Percentiles rank a stretch among this genome's conserved stretches.
Conservation (phyloP, 1,140 invertebrate species). For the Caerostris extrusa region DNA sequence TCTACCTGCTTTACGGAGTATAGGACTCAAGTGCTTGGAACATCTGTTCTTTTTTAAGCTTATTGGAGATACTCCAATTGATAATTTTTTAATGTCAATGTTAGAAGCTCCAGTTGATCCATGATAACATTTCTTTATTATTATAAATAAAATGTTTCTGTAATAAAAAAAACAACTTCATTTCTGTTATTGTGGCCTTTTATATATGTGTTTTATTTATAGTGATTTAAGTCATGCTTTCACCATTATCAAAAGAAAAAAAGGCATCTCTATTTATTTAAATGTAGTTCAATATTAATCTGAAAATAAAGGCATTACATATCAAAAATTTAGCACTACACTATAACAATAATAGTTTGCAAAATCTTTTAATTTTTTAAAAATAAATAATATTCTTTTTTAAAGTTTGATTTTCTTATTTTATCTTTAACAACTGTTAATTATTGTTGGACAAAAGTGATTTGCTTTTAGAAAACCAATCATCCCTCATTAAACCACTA, state of each 20-base stretch:
- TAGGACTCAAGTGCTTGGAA: slow-evolving; percentile 97
- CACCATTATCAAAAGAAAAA: background rate
- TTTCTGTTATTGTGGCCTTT: background rate
- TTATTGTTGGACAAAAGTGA: too few species aligned
- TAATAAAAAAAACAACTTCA: background rate
- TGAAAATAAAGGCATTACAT: background rate
- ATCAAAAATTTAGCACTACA: background rate
- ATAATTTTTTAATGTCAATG: slow-evolving; percentile 84
- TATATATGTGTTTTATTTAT: slow-evolving; percentile 24
- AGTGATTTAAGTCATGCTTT: slow-evolving; percentile 13
- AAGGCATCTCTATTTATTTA: background rate
- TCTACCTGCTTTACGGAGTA: slow-evolving; percentile 95
- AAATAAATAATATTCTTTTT: too few species aligned
- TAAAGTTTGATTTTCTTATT: too few species aligned
- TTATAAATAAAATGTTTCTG: background rate
- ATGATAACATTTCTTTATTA: slow-evolving; percentile 12
- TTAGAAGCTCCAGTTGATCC: slow-evolving; percentile 84
- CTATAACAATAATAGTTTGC: background rate
- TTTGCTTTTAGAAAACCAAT: too few species aligned
- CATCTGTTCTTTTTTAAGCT: slow-evolving; percentile 97
- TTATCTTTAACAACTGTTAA: too few species aligned
- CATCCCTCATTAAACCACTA: too few species aligned
- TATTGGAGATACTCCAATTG: slow-evolving; percentile 84
- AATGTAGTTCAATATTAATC: background rate
- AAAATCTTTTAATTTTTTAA: background rate